Evolutionary conservation across 2,797 vertebrate genomes (phyloP).

Genomic region (Orestias chungarensis): DNA sequence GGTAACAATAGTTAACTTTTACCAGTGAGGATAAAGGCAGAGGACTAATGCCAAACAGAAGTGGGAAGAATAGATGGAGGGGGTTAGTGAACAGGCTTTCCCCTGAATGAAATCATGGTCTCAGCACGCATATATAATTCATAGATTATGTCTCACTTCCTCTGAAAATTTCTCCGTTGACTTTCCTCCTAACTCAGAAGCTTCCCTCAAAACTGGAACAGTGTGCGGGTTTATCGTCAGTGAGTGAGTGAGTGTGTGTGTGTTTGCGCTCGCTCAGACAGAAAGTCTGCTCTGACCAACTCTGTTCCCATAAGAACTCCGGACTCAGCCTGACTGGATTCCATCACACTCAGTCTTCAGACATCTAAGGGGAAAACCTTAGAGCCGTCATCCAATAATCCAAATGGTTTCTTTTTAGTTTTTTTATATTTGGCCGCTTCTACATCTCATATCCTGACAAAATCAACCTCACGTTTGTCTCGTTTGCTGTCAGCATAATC

Average conservation of each 20-base stretch:
- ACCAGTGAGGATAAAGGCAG: slow-evolving; percentile 18
- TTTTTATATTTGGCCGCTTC: slow-evolving; percentile 6
- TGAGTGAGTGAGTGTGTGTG: slow-evolving; percentile 17
- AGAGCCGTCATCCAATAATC: slow-evolving; percentile 1
- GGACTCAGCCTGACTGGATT: slow-evolving; percentile 56
- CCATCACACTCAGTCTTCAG: slow-evolving; percentile 21
- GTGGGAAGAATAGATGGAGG: not conserved
- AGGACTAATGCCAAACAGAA: slow-evolving; percentile 25
- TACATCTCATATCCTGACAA: slow-evolving; percentile 8
- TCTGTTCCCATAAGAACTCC: slow-evolving; percentile 63
- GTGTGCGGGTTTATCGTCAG: slow-evolving; percentile 35
- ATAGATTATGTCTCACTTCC: slow-evolving; percentile 68
- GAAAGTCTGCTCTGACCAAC: slow-evolving; percentile 55
- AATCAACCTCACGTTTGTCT: slow-evolving; percentile 6
- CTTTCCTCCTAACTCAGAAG: slow-evolving; percentile 43
- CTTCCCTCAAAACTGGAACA: slow-evolving; percentile 52
- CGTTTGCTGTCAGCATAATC: not conserved
- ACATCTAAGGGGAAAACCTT: slow-evolving; percentile 8
- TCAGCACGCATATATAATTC: slow-evolving; percentile 65
- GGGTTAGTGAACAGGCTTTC: slow-evolving; percentile 34
- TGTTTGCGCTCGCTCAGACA: slow-evolving; percentile 45
- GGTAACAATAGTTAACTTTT: slow-evolving; percentile 36
- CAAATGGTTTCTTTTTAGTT: slow-evolving; percentile 2
- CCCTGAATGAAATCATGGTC: slow-evolving; percentile 68
- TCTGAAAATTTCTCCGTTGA: slow-evolving; percentile 50